Evolutionary conservation across 2,797 vertebrate genomes (phyloP).

Genomic region (Eidolon dupreanum): DNA sequence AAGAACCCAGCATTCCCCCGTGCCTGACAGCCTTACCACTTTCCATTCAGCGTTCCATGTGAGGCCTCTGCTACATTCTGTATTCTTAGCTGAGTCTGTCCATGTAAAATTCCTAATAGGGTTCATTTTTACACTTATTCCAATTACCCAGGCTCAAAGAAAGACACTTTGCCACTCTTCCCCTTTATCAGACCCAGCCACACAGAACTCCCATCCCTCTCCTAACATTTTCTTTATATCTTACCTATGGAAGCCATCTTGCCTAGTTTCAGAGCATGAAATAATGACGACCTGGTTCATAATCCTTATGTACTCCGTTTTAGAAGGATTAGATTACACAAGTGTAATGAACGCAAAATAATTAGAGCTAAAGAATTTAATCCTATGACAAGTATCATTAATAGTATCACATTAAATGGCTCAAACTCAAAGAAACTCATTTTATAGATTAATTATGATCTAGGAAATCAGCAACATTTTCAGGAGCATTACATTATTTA

Average conservation of each 20-base stretch:
- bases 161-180: neutral
- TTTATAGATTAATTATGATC: neutral
- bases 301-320: neutral
- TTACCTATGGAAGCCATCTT: neutral
- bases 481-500: neutral
- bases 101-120: neutral
- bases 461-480: neutral
- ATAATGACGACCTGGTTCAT: neutral
- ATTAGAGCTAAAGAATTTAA: neutral
- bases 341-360: neutral
- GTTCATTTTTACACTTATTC: neutral
- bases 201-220: neutral
- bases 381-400: neutral
- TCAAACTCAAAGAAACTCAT: neutral
- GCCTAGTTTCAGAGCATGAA: neutral
- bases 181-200: neutral
- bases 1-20: neutral
- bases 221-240: neutral
- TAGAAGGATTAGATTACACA: neutral
- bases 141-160: neutral
- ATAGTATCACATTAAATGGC: neutral
- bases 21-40: too few relatives aligned
- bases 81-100: neutral
- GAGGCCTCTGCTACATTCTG: neutral
- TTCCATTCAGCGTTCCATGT: neutral